A percentile compares a stretch with the other conserved stretches of the same genome.
Conservation (phyloP, 2,888 invertebrate genomes). For the Uloborus plumipes region DNA sequence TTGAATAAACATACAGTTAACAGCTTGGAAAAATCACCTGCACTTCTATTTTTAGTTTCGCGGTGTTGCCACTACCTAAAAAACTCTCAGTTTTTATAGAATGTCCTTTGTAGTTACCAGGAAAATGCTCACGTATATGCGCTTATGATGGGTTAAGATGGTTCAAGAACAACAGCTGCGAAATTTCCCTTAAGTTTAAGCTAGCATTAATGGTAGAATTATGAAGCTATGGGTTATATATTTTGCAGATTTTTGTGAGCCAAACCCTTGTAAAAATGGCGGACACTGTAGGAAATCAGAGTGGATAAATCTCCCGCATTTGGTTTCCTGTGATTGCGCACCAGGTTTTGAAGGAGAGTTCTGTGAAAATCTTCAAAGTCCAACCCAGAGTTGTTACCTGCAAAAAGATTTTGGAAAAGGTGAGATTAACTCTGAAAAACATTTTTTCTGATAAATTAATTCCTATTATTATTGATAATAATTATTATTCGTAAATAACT, state of each 20-base stretch:
- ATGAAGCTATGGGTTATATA: neutral
- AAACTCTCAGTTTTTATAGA: too few relatives aligned
- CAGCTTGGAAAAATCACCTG: too few relatives aligned
- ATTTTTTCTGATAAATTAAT: neutral
- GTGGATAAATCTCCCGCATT: conserved; percentile 49
- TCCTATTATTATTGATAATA: neutral
- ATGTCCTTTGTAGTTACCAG: too few relatives aligned
- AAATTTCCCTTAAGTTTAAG: too few relatives aligned
- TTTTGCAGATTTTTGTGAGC: conserved; percentile 55
- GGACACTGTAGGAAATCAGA: conserved; percentile 42
- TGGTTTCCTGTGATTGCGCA: conserved; percentile 48
- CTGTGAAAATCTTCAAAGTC: conserved; percentile 32
- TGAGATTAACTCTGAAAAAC: neutral
- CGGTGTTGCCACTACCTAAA: too few relatives aligned
- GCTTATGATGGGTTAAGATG: too few relatives aligned
- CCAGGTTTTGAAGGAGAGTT: conserved; percentile 50
- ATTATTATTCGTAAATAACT: too few relatives aligned
- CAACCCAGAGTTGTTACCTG: conserved; percentile 45
- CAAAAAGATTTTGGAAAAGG: conserved; percentile 35
- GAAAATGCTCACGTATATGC: too few relatives aligned
- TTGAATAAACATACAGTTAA: too few relatives aligned
- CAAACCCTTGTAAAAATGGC: conserved; percentile 59
- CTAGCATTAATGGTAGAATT: neutral
- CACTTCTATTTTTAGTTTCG: too few relatives aligned
- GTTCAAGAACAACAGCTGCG: too few relatives aligned